Evolutionary conservation across 2,113 vertebrate species (phyloP).

Genomic region (Xerus inauris): DNA sequence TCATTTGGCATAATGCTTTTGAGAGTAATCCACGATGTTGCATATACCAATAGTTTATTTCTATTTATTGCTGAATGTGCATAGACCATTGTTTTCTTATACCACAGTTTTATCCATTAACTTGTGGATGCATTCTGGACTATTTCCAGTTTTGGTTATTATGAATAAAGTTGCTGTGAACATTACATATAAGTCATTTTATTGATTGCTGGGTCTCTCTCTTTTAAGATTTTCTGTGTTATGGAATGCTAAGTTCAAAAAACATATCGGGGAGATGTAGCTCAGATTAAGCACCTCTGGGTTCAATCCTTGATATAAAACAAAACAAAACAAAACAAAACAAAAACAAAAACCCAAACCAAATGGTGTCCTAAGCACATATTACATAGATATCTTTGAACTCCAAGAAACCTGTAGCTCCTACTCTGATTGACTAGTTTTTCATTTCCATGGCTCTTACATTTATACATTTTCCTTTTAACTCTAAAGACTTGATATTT

Average conservation of each 20-base stretch:
- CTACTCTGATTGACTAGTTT: background rate
- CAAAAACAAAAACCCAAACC: too few species aligned
- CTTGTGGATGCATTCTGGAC: background rate
- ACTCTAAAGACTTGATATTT: background rate
- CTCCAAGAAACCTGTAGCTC: background rate
- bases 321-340: too few species aligned
- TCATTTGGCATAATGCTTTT: background rate
- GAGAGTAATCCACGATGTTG: background rate
- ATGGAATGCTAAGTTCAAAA: background rate
- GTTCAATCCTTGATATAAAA: too few species aligned
- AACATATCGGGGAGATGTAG: too few species aligned
- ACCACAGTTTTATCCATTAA: background rate
- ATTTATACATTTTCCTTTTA: background rate
- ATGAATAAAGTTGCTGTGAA: background rate
- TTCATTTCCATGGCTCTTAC: background rate
- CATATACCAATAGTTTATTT: background rate
- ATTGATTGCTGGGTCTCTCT: background rate
- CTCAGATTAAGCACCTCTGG: too few species aligned
- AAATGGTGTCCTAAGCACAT: background rate
- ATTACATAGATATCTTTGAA: background rate
- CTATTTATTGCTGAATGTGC: background rate
- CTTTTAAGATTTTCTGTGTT: background rate
- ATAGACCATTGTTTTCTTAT: rapidly evolving
- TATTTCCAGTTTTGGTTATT: background rate
- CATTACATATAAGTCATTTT: background rate